Conservation (phyloP, 2,888 invertebrate species). For the Cheilosia urbana region DNA sequence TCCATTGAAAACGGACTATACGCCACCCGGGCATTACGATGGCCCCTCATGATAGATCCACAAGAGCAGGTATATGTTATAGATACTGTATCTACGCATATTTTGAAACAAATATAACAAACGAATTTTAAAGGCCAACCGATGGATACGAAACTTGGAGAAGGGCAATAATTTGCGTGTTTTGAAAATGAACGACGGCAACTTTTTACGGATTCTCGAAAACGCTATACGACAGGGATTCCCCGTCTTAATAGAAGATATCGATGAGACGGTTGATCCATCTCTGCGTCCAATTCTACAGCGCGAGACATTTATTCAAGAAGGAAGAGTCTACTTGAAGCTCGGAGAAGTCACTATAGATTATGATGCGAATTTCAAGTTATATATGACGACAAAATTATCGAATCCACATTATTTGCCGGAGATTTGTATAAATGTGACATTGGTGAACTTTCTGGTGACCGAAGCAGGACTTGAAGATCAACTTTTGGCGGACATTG, state of each 20-base stretch:
- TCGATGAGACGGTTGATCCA: constrained; percentile 94
- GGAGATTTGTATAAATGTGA: constrained; percentile 96
- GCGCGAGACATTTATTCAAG: constrained; percentile 89
- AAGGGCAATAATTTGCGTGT: constrained; percentile 89
- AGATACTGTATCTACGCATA: not conserved
- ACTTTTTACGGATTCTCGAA: constrained; percentile 91
- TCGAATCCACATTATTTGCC: constrained; percentile 97
- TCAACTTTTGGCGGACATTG: constrained; percentile 92
- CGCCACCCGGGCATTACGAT: constrained; percentile 91
- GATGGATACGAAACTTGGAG: constrained; percentile 96
- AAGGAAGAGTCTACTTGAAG: constrained; percentile 91
- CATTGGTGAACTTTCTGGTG: constrained; percentile 96
- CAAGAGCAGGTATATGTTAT: constrained; percentile 90
- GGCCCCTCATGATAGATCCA: constrained; percentile 97
- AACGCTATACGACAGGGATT: constrained; percentile 91
- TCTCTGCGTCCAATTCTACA: constrained; percentile 92
- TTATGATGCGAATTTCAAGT: constrained; percentile 92
- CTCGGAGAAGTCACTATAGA: constrained; percentile 95
- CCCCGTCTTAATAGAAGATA: constrained; percentile 94
- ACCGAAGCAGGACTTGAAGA: constrained; percentile 95
- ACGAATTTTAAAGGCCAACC: constrained; percentile 88
- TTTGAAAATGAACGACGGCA: constrained; percentile 91
- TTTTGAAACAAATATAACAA: not conserved
- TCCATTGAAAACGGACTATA: constrained; percentile 97
- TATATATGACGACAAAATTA: constrained; percentile 96